These are phyloP conservation scores for Drosophila neutralis DNA, from an alignment of 2,888 invertebrate species.

Conservation along the genomic window DNA sequence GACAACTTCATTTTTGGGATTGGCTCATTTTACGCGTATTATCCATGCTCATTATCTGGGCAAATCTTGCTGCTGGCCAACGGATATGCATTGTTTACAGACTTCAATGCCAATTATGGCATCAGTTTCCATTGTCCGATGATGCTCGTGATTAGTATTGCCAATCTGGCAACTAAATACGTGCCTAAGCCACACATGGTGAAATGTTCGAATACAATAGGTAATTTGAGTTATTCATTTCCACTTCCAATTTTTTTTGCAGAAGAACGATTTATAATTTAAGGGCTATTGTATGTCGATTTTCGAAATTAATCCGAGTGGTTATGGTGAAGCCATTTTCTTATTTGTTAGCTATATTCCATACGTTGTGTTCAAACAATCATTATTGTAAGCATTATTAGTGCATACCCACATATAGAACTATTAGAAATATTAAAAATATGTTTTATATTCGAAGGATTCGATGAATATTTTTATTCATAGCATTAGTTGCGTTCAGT, in stretches of 20 bases:
- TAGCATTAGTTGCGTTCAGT: background rate
- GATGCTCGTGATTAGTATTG: slow-evolving; percentile 32
- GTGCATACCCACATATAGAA: too few relatives aligned
- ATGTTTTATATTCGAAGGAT: background rate
- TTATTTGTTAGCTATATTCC: background rate
- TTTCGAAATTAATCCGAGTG: background rate
- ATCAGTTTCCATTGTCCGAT: slow-evolving; percentile 49
- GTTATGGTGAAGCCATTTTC: background rate
- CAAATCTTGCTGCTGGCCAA: slow-evolving; percentile 29
- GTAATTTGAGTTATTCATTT: slow-evolving; percentile 44
- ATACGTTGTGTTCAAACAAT: background rate
- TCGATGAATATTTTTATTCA: too few relatives aligned
- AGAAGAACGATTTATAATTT: slow-evolving; percentile 38
- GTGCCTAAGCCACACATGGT: slow-evolving; percentile 21
- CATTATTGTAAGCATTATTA: background rate
- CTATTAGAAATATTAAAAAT: background rate
- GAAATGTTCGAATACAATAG: slow-evolving; percentile 32
- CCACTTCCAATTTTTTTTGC: background rate
- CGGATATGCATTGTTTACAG: slow-evolving; percentile 43
- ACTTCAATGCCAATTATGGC: slow-evolving; percentile 49
- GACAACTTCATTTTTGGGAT: slow-evolving; percentile 65
- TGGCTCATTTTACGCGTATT: slow-evolving; percentile 74
- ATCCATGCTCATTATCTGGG: slow-evolving; percentile 55
- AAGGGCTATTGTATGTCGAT: slow-evolving; percentile 30
- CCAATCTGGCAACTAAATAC: slow-evolving; percentile 20